These are phyloP conservation scores for Scaptomyza flava DNA, from an alignment of 2,888 invertebrate genomes.

Conservation along the genomic window DNA sequence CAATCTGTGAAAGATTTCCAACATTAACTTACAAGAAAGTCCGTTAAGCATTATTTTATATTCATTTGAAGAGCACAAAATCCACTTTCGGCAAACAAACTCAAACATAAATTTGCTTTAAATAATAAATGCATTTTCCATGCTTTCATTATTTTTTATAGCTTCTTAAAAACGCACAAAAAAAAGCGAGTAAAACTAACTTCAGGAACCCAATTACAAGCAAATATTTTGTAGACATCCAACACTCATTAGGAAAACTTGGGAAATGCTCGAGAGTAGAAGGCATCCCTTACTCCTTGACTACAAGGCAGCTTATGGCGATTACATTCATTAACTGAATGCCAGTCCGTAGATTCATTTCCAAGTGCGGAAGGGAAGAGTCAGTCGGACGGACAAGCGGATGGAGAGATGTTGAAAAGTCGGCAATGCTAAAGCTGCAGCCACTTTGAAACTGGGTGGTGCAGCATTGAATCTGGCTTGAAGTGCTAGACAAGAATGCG, in stretches of 20 bases:
- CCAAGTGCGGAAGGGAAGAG: slow-evolving; percentile 23
- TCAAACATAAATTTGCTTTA: slow-evolving; percentile 30
- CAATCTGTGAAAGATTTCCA: no score
- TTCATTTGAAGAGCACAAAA: slow-evolving; percentile 1
- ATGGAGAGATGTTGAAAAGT: slow-evolving; percentile 54
- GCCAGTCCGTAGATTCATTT: slow-evolving; percentile 37
- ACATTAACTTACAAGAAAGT: background rate
- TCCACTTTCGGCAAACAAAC: slow-evolving; percentile 9
- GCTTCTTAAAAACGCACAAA: background rate
- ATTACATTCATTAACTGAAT: slow-evolving; percentile 78
- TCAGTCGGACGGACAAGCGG: background rate
- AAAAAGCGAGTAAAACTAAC: slow-evolving; percentile 26
- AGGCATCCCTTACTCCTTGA: background rate
- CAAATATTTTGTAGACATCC: slow-evolving; percentile 57
- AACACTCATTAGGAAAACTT: slow-evolving; percentile 51
- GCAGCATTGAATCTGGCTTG: slow-evolving; percentile 35
- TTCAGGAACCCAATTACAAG: slow-evolving; percentile 58
- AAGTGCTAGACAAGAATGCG: slow-evolving; percentile 74
- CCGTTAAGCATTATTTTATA: slow-evolving; percentile 4
- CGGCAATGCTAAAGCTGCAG: slow-evolving; percentile 56
- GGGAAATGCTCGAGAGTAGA: slow-evolving; percentile 19
- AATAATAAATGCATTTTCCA: slow-evolving; percentile 53
- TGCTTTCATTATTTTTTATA: slow-evolving; percentile 48
- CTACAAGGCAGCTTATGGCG: slow-evolving; percentile 63
- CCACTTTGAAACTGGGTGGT: slow-evolving; percentile 20